Evolutionary conservation across 1,140 invertebrate genomes (phyloP), one percentile per base, ranked within the genome.

Genomic region (Mesaphorura yosii): DNA sequence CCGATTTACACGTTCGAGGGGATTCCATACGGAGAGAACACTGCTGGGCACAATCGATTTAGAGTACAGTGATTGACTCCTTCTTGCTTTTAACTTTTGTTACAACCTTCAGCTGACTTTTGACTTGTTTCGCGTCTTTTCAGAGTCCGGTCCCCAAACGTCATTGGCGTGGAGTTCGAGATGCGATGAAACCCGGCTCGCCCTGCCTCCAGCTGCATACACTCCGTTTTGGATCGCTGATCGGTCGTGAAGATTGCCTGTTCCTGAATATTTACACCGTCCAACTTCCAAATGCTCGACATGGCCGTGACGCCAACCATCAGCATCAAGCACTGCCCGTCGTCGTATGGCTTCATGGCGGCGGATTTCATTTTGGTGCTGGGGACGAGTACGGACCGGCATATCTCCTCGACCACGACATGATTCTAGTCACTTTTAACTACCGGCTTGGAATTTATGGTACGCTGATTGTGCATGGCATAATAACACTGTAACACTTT

Each of bases 21-120:
- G 51, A 82, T 92, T 44, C 86, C 86, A 4, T 93, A 90, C 73
- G 87, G 84, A 0, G 81, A 84, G 15, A 77, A 79, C n/a, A 29
- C 54, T 6, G 34, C 3, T 34, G 46, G 46, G 6, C 25, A 48
- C 4, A 20, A 26, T 22, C 6, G 46, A 15, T 48, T 48, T 34
- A 12, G 19, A 31, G 46, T 48, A 31, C 6, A 12, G 31, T 3
- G 19, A 10, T 4, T 5, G 12, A 22, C 5, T 12, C 46, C 14
- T 48, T 4, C 31, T 19, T 37, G 15, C 4, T 29, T n/a, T 27
- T 6, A 31, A 48, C 3, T 31, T 31, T 7, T 4, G 7, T 3
- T 15, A 17, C 19, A 12, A 4, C 7, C 6, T 3, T 4, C 6
- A 31, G 7, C 20, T 27, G 6, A 7, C 7, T 6, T 46, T 22